Evolutionary conservation across 2,113 vertebrate species (phyloP).

Genomic region (Pelobates fuscus): DNA sequence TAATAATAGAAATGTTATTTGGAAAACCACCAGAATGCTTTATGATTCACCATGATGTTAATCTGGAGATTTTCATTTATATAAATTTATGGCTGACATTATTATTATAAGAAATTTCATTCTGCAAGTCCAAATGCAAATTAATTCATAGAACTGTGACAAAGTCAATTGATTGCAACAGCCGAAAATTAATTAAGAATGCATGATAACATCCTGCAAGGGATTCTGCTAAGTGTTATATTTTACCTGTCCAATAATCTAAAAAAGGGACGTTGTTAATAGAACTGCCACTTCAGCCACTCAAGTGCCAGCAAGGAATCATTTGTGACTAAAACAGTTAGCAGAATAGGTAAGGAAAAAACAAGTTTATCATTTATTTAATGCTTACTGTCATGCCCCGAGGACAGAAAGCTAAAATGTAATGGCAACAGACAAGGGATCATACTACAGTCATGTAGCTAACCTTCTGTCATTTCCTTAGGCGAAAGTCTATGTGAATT

Average conservation of each 20-base stretch:
- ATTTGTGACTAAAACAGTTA: constrained; percentile 54
- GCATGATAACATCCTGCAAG: too few relatives aligned
- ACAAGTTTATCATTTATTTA: constrained; percentile 81
- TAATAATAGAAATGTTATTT: too few relatives aligned
- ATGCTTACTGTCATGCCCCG: constrained; percentile 62
- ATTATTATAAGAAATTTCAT: too few relatives aligned
- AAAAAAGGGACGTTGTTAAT: background rate
- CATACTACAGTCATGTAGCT: constrained; percentile 68
- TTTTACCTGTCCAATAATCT: background rate
- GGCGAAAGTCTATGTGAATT: constrained; percentile 64
- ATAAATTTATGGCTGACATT: too few relatives aligned
- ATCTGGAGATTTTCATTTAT: too few relatives aligned
- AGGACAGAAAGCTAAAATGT: constrained; percentile 73
- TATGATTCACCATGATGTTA: too few relatives aligned
- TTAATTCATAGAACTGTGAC: too few relatives aligned
- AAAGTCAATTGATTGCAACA: too few relatives aligned
- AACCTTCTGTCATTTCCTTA: constrained; percentile 70
- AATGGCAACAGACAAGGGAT: constrained; percentile 83
- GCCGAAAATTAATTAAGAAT: too few relatives aligned
- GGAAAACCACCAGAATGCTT: too few relatives aligned
- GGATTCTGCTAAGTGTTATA: background rate
- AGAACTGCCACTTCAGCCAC: constrained; percentile 60
- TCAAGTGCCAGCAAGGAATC: constrained; percentile 57
- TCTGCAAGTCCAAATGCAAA: too few relatives aligned
- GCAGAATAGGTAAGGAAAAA: constrained; percentile 54